Conservation (phyloP, 2,888 invertebrate species). For the Lymantria monacha region DNA sequence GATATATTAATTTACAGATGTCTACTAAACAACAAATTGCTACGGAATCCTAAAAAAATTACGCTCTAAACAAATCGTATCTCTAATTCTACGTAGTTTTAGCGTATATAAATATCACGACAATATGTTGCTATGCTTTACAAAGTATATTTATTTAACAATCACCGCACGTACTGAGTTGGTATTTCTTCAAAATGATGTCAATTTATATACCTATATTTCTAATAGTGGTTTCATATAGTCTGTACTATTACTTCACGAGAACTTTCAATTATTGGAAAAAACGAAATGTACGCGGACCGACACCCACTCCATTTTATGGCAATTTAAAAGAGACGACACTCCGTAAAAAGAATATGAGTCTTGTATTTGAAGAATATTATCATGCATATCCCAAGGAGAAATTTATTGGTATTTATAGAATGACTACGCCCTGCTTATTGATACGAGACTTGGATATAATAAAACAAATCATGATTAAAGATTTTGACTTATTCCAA, state of each 20-base stretch:
- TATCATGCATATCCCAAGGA: slow-evolving; percentile 33
- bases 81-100: too few species aligned
- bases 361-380: slow-evolving; percentile 21
- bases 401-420: slow-evolving; percentile 35
- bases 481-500: slow-evolving; percentile 51
- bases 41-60: too few species aligned
- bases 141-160: neutral
- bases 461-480: slow-evolving; percentile 52
- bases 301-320: slow-evolving; percentile 29
- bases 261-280: slow-evolving; percentile 26
- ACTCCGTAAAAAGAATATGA: slow-evolving; percentile 17
- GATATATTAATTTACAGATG: too few species aligned
- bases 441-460: slow-evolving; percentile 53
- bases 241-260: slow-evolving; percentile 24
- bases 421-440: slow-evolving; percentile 47
- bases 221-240: slow-evolving; percentile 1
- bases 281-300: slow-evolving; percentile 27
- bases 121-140: neutral
- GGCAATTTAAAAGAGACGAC: slow-evolving; percentile 31
- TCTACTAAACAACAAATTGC: too few species aligned
- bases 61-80: too few species aligned
- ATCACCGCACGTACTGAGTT: neutral
- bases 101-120: too few species aligned
- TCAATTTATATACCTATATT: neutral
- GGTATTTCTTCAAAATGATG: neutral